Conservation (phyloP, 2,888 invertebrate genomes). For the Trypoxylon attenuatum region DNA sequence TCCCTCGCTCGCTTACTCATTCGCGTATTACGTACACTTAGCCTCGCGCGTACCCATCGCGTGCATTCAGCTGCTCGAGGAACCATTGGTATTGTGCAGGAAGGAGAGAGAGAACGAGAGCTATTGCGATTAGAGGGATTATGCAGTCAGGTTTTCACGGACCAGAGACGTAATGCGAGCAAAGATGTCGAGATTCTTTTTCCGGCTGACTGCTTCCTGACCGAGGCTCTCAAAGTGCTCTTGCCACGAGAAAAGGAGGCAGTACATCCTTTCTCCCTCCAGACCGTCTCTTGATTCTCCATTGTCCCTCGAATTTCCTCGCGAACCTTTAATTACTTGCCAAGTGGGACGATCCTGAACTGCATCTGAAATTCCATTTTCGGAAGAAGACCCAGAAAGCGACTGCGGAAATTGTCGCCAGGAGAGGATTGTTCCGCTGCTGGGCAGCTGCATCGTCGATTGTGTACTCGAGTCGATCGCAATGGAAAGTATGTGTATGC, state of each 20-base stretch:
- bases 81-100: background rate
- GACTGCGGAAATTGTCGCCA: background rate
- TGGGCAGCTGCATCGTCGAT: background rate
- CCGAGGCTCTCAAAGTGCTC: no score
- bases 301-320: constrained; percentile 23
- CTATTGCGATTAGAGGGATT: constrained; percentile 24
- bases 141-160: constrained; percentile 11
- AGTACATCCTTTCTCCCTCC: background rate
- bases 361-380: background rate
- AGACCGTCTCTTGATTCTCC: constrained; percentile 24
- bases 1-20: no score
- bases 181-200: background rate
- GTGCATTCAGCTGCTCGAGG: background rate
- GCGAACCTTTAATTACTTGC: constrained; percentile 2
- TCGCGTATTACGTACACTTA: background rate
- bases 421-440: background rate
- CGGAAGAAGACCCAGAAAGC: background rate
- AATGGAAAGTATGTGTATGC: no score
- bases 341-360: constrained; percentile 21
- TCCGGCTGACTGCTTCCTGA: no score
- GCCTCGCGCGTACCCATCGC: background rate
- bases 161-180: background rate
- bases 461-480: background rate
- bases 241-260: background rate
- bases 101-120: background rate